phyloP scores from a whole-genome alignment of 1,140 invertebrate genomes.

The Drosophila melanogaster region Release_6_plus_ISO1_MT NC_004354.4:4951501-4952000 shows the following conservation, averaged over 20 bases:
- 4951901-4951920: conserved; percentile 92
- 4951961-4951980: conserved; percentile 92
- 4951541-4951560: conserved; percentile 89
- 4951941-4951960: conserved; percentile 91
- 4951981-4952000: conserved; percentile 92
- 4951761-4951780: conserved; percentile 89
- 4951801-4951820: conserved; percentile 91
- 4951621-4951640: conserved; percentile 22
- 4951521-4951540: conserved; percentile 89
- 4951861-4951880: conserved; percentile 88
- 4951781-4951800: conserved; percentile 93
- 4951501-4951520: conserved; percentile 88
- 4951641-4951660: conserved; percentile 90
- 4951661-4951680: conserved; percentile 91
- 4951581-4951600: conserved; percentile 93
- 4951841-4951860: conserved; percentile 88
- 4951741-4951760: conserved; percentile 93
- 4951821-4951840: conserved; percentile 87
- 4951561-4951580: conserved; percentile 95
- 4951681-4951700: conserved; percentile 92
- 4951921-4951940: conserved; percentile 94
- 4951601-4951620: conserved; percentile 85
- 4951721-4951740: conserved; percentile 91
- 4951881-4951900: conserved; percentile 91
- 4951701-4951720: conserved; percentile 91